Conservation (phyloP, 2,888 invertebrate genomes). For the Conus canariensis region DNA sequence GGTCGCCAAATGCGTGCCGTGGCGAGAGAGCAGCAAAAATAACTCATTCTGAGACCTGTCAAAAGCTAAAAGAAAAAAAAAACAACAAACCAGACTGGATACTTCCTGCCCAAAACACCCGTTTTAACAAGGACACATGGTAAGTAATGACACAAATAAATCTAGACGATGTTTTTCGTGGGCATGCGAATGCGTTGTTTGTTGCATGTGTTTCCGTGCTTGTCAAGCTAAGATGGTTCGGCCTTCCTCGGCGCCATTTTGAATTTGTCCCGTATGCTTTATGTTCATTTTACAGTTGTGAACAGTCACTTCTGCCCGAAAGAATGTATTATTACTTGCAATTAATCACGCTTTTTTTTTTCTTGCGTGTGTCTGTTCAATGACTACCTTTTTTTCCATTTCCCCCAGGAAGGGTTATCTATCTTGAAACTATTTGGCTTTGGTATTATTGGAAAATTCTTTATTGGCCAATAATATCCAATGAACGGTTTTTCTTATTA, state of each 20-base stretch:
- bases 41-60: background rate
- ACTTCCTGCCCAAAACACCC: background rate
- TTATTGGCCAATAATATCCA: background rate
- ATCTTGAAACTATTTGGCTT: background rate
- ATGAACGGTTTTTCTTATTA: background rate
- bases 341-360: background rate
- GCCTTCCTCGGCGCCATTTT: slow-evolving; percentile 28
- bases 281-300: background rate
- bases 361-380: background rate
- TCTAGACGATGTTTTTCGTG: background rate
- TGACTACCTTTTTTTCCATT: background rate
- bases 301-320: background rate
- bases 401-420: background rate
- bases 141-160: background rate
- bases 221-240: background rate
- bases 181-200: background rate
- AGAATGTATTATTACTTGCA: background rate
- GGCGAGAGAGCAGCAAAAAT: slow-evolving; percentile 2
- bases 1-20: background rate
- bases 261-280: background rate
- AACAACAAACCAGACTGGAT: background rate
- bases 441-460: background rate
- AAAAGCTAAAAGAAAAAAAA: background rate
- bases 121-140: background rate
- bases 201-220: background rate